Evolutionary conservation across 2,797 vertebrate genomes (phyloP).

Genomic region (Sus cebifrons): DNA sequence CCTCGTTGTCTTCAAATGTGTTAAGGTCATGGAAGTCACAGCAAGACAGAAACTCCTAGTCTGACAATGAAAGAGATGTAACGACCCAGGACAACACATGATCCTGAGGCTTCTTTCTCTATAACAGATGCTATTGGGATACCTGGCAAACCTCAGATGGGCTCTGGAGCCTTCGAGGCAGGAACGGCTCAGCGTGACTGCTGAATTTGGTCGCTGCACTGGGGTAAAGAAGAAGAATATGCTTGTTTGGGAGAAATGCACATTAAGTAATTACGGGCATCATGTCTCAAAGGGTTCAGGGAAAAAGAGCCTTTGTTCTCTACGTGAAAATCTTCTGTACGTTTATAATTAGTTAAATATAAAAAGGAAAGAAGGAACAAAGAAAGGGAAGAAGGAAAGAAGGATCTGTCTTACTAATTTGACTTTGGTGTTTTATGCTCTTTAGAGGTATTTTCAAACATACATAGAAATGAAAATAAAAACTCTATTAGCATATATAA

Average conservation of each 20-base stretch:
- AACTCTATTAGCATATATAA: background rate
- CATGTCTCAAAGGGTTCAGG: background rate
- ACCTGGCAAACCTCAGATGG: background rate
- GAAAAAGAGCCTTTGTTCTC: background rate
- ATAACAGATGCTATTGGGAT: no score
- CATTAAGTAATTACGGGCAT: no score
- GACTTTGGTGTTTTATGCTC: background rate
- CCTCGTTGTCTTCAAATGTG: background rate
- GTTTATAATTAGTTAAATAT: constrained; percentile 8
- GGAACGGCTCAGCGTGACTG: background rate
- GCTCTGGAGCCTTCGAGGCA: background rate
- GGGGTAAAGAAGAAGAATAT: background rate
- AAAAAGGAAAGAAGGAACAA: background rate
- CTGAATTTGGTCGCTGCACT: background rate
- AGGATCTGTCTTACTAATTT: background rate
- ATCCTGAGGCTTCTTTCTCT: background rate
- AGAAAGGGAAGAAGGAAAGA: background rate
- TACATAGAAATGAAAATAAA: background rate
- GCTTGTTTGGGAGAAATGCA: background rate
- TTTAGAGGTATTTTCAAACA: background rate
- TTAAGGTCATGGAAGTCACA: background rate
- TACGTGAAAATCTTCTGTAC: background rate
- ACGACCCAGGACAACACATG: accelerated
- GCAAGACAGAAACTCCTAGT: background rate
- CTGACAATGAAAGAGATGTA: background rate